Base-by-base conservation (phyloP, 2,797 vertebrate genomes). In the Poecilia wingei region DNA sequence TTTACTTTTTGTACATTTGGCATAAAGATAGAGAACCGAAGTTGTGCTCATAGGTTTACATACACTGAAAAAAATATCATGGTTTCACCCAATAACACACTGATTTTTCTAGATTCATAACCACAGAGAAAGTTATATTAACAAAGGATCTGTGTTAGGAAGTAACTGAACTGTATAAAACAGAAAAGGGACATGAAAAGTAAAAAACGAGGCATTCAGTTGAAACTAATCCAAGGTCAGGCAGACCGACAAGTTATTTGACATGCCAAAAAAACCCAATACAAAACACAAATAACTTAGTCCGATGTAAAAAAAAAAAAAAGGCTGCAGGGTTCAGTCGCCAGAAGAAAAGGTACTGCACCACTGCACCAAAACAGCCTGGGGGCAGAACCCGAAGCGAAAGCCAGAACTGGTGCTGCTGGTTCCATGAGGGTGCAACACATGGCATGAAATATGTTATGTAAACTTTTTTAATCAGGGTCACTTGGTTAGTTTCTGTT, bases 21-120 rank as follows among this genome's bases (percentile, higher is more conserved):
- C 36, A 68, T 12, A 4, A 13, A 66, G 64, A 68, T 69, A 79
- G 80, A 81, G 36, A 45, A 79, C 53, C 46, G 6, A n/a, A 69
- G 16, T 12, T 43, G 39, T 70, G 39, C 68, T 70, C 68, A 70
- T 16, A 45, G 14, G 41, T 70, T 70, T 45, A 45, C 68, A 70
- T 45, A 70, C 41, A n/a, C 2, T 70, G 25, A n/a, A 2, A 31
- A 28, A 6, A n/a, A n/a, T 16, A 70, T 43, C 0, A 2, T 70
- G 25, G 25, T 45, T 45, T 45, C 22, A 14, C 39, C 41, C 39
- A 28, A 45, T 28, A 43, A 45, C 14, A 16, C 20, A 25, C 66
- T 13, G 39, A 14, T 45, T n/a, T 28, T 66, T 66, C 61, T 10
- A 66, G 33, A 41, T 68, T 41, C 20, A 68, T 18, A 41, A 39